phyloP scores from a whole-genome alignment of 2,888 invertebrate species.

The Leucophora obtusa region DNA sequence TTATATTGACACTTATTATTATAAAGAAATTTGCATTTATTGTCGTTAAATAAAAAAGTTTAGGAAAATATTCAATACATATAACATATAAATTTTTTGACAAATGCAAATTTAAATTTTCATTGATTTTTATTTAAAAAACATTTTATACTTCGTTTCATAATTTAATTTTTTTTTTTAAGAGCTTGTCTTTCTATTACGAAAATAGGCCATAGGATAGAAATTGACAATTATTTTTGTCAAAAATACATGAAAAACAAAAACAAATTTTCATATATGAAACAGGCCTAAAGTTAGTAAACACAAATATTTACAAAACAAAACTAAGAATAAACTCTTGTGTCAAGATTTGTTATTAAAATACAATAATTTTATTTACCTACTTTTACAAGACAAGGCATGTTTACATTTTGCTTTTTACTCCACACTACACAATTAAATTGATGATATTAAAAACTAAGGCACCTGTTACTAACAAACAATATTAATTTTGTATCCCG shows the following conservation, averaged over 20 bases:
- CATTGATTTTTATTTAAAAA: background rate
- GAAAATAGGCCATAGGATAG: too few species aligned
- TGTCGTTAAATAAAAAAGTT: background rate
- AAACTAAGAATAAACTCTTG: background rate
- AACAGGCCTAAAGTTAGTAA: too few species aligned
- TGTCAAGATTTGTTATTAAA: constrained; percentile 10
- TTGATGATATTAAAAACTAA: too few species aligned
- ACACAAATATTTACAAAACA: too few species aligned
- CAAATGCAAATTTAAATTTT: background rate
- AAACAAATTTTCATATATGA: too few species aligned
- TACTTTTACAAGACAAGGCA: background rate
- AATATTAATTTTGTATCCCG: too few species aligned
- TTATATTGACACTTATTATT: constrained; percentile 4
- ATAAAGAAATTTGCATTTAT: background rate
- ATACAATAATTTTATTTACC: constrained; percentile 10
- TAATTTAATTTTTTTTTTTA: background rate
- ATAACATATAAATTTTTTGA: background rate
- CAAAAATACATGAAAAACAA: too few species aligned
- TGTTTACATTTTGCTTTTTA: background rate
- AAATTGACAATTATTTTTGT: too few species aligned
- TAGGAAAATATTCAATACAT: too few species aligned
- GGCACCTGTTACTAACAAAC: too few species aligned
- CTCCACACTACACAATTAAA: background rate
- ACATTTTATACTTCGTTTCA: background rate
- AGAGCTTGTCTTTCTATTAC: too few species aligned